Evolutionary conservation across 2,888 invertebrate genomes (phyloP), one percentile per base, ranked within the genome.

Genomic region (Thymelicus acteon): DNA sequence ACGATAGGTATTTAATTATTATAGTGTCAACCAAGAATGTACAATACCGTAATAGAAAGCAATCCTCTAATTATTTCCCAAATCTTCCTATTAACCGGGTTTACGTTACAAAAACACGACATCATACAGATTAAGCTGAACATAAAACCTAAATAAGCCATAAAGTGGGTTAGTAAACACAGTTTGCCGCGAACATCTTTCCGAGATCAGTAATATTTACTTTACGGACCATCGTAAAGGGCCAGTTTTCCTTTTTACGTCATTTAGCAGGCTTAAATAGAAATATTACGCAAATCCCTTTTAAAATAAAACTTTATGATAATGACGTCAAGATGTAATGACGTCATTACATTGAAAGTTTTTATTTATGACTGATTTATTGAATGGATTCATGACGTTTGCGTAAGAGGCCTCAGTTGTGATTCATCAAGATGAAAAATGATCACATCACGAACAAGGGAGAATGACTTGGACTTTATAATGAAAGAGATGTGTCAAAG

Each of bases 141-240:
- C 76, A 75, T 87, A 84, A 85, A 86, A 80, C 77, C 78, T 79
- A 84, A 87, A 84, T 84, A 85, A 83, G 82, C 82, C 78, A 83
- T 86, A 89, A 88, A 85, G 81, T 75, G 83, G 81, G 85, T 85
- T 87, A 88, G 86, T 87, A 87, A 87, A 85, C 81, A 78, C 82
- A 79, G 82, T 86, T 84, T 81, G 79, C 74, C 71, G 77, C 73
- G 80, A 82, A 83, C 84, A 85, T 85, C 83, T 84, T 84, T 82
- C 77, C 75, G 78, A 78, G 84, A 84, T 84, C 84, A 86, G 81
- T 84, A 82, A 85, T 87, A 86, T 86, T 86, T 85, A 82, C 83
- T 88, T 88, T 88, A 89, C 84, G 85, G 85, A 80, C 69, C 73
- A 76, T 82, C 87, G 85, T 89, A 88, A 88, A 87, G 78, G 76